Base-by-base conservation (phyloP, 2,888 invertebrate species). In the Cylindroiulus punctatus region DNA sequence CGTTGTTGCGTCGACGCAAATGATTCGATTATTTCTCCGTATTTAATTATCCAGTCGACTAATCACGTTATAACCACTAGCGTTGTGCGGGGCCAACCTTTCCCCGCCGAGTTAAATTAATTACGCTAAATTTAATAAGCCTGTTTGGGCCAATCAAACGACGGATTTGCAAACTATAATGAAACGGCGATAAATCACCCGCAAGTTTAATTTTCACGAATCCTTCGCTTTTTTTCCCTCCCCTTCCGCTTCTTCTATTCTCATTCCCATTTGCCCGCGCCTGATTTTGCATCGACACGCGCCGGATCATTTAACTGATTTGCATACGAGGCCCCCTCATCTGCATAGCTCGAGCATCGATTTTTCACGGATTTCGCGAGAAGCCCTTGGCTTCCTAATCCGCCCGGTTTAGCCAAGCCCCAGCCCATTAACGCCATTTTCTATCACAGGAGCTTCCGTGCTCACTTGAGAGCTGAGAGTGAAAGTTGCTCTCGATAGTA, bases 31-130 rank as follows among this genome's bases (percentile, higher is more conserved):
- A 57, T 57, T 57, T 57, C n/a, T n/a, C 57, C 19, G 57, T 57
- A 57, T 57, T 57, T 57, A 57, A 57, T 57, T 57, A 57, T 57
- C 57, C 57, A 57, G 57, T 57, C 57, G 57, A 57, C 57, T 57
- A 57, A 57, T 57, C 57, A n/a, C 57, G 57, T 57, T 57, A 57
- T 57, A 57, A 57, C 57, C 57, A 57, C 57, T 57, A 7, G 57
- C 57, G 57, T 12, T 12, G 14, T 47, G 47, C 47, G 57, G 57
- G 57, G 57, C 57, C n/a, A 57, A 57, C 57, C 57, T 57, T n/a
- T 19, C 57, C 3, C 57, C 8, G 19, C 57, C 19, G n/a, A 57
- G 57, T n/a, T 57, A 57, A 57, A 57, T 57, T 57, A 57, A 57
- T 57, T 57, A 57, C 57, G 57, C 57, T 57, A 57, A 57, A 57